A percentile compares a stretch with the other conserved stretches of the same genome.
Conservation (phyloP, 2,113 vertebrate genomes). For the Butorides virescens region DNA sequence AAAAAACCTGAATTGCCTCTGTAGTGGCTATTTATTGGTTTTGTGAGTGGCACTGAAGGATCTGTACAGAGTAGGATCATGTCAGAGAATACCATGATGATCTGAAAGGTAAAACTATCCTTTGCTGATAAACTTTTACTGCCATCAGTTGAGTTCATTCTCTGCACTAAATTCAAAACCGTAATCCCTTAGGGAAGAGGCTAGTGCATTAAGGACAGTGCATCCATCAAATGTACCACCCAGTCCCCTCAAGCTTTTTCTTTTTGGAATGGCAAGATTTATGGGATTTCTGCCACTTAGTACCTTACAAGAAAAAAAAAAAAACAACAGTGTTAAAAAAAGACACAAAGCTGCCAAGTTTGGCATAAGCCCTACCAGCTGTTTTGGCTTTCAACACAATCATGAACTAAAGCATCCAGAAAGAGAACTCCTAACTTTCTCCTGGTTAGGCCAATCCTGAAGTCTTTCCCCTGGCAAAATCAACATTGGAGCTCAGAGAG, state of each 20-base stretch:
- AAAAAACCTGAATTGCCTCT: not conserved
- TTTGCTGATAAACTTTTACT: slow-evolving; percentile 46
- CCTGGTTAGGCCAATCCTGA: not conserved
- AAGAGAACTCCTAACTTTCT: not conserved
- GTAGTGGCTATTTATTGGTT: not conserved
- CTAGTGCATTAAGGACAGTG: slow-evolving; percentile 21
- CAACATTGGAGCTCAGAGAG: not conserved
- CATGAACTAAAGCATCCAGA: not conserved
- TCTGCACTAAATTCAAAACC: slow-evolving; percentile 26
- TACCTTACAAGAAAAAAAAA: slow-evolving; percentile 50
- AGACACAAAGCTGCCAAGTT: not conserved
- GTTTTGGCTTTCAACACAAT: not conserved
- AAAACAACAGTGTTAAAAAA: not conserved
- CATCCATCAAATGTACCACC: slow-evolving; percentile 22
- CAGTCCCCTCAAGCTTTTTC: slow-evolving; percentile 24
- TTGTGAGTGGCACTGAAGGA: not conserved
- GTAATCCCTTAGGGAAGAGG: slow-evolving; percentile 43
- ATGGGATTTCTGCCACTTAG: slow-evolving; percentile 39
- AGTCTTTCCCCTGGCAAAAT: not conserved
- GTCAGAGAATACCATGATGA: not conserved
- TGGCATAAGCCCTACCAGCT: not conserved
- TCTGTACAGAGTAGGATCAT: not conserved
- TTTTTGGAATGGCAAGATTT: slow-evolving; percentile 56
- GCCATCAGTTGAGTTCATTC: slow-evolving; percentile 13
- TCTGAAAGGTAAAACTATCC: not conserved